These are phyloP conservation scores for Arctia plantaginis DNA, from an alignment of 2,888 invertebrate genomes.

Conservation along the genomic window DNA sequence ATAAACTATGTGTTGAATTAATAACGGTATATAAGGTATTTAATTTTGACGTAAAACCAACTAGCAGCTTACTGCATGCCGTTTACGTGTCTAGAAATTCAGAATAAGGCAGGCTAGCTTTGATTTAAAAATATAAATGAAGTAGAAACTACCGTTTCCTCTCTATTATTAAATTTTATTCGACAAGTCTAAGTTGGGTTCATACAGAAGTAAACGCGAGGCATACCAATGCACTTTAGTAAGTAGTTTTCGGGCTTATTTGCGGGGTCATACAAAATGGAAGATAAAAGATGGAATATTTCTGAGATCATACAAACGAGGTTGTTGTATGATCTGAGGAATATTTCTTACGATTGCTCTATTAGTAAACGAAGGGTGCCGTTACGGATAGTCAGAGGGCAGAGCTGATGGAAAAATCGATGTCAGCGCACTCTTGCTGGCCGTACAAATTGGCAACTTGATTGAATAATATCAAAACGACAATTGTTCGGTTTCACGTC, in stretches of 20 bases:
- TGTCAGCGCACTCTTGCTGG: conserved; percentile 23
- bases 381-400: conserved; percentile 33
- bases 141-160: neutral
- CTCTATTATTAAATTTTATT: neutral
- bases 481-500: conserved; percentile 11
- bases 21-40: neutral
- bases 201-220: neutral
- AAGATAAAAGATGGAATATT: neutral
- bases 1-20: neutral
- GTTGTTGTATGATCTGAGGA: no score
- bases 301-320: no score
- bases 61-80: neutral
- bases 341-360: conserved; percentile 22
- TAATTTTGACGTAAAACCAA: neutral
- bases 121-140: neutral
- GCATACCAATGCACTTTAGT: neutral
- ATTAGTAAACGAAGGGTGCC: conserved; percentile 32
- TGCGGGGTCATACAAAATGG: neutral
- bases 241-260: neutral
- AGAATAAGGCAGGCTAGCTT: neutral
- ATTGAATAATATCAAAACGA: conserved; percentile 5
- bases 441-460: conserved; percentile 21
- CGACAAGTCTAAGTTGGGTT: neutral
- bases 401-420: conserved; percentile 20
- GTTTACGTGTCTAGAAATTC: neutral